These are phyloP conservation scores for Monopis laevigella DNA, from an alignment of 2,888 invertebrate genomes.

Conservation along the genomic window DNA sequence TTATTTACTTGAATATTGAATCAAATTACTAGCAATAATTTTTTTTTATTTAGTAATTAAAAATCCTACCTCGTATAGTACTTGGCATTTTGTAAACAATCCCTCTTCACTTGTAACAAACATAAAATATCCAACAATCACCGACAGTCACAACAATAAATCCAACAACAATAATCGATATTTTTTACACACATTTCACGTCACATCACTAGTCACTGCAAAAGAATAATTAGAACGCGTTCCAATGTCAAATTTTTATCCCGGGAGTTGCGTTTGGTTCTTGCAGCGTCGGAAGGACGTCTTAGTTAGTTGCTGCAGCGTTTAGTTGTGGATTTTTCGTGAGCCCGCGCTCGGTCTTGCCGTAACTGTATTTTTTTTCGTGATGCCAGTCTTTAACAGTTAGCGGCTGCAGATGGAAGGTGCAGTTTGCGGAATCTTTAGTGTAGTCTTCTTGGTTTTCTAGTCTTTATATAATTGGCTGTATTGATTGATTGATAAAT, in stretches of 20 bases:
- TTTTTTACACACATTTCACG: constrained; percentile 27
- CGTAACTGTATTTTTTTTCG: constrained; percentile 64
- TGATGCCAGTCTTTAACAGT: constrained; percentile 30
- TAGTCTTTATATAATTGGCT: too few species aligned
- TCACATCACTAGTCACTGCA: constrained; percentile 22
- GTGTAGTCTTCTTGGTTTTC: too few species aligned
- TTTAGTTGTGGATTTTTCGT: constrained; percentile 56
- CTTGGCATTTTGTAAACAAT: constrained; percentile 52
- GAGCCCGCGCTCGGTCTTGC: constrained; percentile 35
- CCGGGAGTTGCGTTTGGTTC: too few species aligned
- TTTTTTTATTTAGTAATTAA: constrained; percentile 9
- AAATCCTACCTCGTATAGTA: constrained; percentile 57
- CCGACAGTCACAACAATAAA: not conserved
- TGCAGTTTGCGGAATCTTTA: not conserved
- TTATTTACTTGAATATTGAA: too few species aligned
- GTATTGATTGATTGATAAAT: too few species aligned
- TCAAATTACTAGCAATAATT: too few species aligned
- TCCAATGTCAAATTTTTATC: too few species aligned
- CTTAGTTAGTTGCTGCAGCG: constrained; percentile 37
- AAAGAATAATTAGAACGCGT: too few species aligned
- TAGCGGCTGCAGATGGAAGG: not conserved
- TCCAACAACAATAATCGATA: constrained; percentile 25
- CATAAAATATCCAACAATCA: constrained; percentile 2
- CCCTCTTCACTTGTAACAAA: not conserved
- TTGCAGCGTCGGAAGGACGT: too few species aligned